These are phyloP conservation scores for Blastomussa wellsi DNA, from an alignment of 92 coral and sea anemone genomes.

Conservation along the genomic window DNA sequence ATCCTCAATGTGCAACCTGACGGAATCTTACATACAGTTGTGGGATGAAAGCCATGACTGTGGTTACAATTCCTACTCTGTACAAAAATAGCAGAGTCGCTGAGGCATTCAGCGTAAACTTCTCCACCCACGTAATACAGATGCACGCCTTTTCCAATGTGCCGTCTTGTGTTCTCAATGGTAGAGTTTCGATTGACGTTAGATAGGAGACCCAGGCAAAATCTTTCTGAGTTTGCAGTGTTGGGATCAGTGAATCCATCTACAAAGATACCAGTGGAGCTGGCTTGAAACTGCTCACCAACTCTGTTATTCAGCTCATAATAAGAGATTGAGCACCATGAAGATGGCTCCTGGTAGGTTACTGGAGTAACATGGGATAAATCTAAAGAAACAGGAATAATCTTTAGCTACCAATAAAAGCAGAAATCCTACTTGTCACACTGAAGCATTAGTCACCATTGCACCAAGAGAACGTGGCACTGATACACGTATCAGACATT, in stretches of 20 bases:
- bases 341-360: conserved; percentile 92
- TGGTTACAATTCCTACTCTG: conserved; percentile 98
- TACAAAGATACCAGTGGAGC: conserved; percentile 81
- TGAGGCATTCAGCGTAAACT: conserved; percentile 97
- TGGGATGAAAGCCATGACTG: conserved; percentile 98
- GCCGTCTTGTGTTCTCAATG: conserved; percentile 94
- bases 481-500: background rate
- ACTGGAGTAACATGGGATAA: conserved; percentile 89
- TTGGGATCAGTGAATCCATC: conserved; percentile 99
- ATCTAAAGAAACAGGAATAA: conserved; percentile 1
- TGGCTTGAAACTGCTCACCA: conserved; percentile 95
- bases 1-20: conserved; percentile 94
- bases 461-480: background rate
- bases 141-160: conserved; percentile 98
- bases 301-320: conserved; percentile 96
- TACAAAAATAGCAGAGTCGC: conserved; percentile 99
- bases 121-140: conserved; percentile 98
- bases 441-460: background rate
- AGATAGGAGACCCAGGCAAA: conserved; percentile 89
- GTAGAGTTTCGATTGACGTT: conserved; percentile 97
- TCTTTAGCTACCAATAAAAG: background rate
- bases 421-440: background rate
- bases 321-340: conserved; percentile 94
- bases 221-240: conserved; percentile 95
- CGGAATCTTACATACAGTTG: conserved; percentile 98